A percentile compares a stretch with the other conserved stretches of the same genome.
Evolutionary conservation across 2,888 invertebrate genomes (phyloP).

Genomic region (Polyommatus iphigenia): DNA sequence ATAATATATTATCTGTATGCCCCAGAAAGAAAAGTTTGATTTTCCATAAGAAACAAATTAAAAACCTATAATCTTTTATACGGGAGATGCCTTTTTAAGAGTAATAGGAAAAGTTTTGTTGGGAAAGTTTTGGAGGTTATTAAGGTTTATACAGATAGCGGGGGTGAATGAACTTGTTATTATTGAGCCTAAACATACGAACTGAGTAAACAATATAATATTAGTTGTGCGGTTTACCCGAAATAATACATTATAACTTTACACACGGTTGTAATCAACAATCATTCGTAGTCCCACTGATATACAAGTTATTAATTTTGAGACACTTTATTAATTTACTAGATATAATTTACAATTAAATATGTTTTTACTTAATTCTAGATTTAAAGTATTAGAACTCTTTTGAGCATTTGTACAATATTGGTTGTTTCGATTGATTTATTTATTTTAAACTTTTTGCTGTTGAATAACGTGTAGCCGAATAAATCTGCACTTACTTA

Average conservation of each 20-base stretch:
- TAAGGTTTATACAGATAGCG: background rate
- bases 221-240: background rate
- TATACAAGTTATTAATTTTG: too few species aligned
- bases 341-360: too few species aligned
- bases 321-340: too few species aligned
- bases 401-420: too few species aligned
- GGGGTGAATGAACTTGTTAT: background rate
- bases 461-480: too few species aligned
- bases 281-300: too few species aligned
- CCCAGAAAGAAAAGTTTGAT: background rate
- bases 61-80: background rate
- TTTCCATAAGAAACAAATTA: slow-evolving; percentile 6
- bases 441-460: too few species aligned
- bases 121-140: background rate
- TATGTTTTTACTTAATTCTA: too few species aligned
- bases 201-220: background rate
- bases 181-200: background rate
- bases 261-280: too few species aligned
- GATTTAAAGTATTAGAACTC: too few species aligned
- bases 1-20: background rate
- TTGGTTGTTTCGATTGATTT: too few species aligned
- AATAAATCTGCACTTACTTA: too few species aligned
- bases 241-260: background rate
- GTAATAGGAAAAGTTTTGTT: slow-evolving; percentile 13
- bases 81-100: background rate